Evolutionary conservation across 2,888 invertebrate genomes (phyloP).

Genomic region (Pecten maximus): DNA sequence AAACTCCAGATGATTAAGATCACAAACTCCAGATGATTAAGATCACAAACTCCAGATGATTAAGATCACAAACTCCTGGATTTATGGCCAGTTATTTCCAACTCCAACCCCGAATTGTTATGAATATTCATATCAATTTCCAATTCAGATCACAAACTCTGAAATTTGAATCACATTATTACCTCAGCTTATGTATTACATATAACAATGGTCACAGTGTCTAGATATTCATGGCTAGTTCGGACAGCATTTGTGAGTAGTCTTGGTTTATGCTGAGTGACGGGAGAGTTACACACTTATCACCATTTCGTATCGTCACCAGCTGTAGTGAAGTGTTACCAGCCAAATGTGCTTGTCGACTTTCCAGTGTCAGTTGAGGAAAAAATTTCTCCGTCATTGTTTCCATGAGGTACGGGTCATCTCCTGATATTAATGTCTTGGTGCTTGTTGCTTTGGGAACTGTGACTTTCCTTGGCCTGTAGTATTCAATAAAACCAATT

Average conservation of each 20-base stretch:
- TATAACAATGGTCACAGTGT: neutral
- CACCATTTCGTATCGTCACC: slow-evolving; percentile 81
- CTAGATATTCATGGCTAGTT: slow-evolving; percentile 83
- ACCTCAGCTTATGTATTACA: neutral
- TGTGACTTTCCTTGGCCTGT: slow-evolving; percentile 67
- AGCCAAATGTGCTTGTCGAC: slow-evolving; percentile 59
- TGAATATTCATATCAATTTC: neutral
- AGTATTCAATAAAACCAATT: slow-evolving; percentile 41
- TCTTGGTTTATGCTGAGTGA: slow-evolving; percentile 83
- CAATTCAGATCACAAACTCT: neutral
- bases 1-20: too few relatives aligned
- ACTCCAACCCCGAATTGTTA: neutral
- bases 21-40: too few relatives aligned
- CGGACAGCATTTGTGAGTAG: slow-evolving; percentile 84
- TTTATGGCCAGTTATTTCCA: neutral
- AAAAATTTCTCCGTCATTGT: slow-evolving; percentile 82
- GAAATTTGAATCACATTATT: neutral
- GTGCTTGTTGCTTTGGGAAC: slow-evolving; percentile 63
- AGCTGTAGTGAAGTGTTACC: slow-evolving; percentile 78
- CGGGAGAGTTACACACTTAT: slow-evolving; percentile 82
- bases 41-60: too few relatives aligned
- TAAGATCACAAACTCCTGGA: neutral
- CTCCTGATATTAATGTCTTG: slow-evolving; percentile 79
- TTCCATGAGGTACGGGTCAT: slow-evolving; percentile 84
- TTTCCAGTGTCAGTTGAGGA: slow-evolving; percentile 80